Percentiles rank a stretch among this genome's conserved stretches.
Conservation (phyloP, 2,113 vertebrate genomes). For the Eurypyga helias region DNA sequence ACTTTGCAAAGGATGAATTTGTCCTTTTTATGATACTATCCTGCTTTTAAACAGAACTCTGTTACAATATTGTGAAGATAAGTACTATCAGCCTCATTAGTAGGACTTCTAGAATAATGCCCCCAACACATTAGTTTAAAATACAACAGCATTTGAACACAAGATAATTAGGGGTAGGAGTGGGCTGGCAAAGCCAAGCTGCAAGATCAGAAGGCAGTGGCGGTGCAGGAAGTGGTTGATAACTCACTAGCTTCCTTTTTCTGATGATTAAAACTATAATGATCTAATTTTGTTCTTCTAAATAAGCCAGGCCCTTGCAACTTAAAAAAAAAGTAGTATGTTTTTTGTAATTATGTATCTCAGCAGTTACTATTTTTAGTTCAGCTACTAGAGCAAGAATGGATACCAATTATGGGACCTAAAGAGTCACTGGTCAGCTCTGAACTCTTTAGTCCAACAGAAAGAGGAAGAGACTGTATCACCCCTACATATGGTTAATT, state of each 20-base stretch:
- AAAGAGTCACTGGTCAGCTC: background rate
- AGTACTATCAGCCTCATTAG: background rate
- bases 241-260: background rate
- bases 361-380: conserved; percentile 13
- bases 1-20: background rate
- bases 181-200: background rate
- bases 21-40: background rate
- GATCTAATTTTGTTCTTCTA: background rate
- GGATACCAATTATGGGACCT: background rate
- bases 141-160: background rate
- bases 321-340: background rate
- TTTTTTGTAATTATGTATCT: background rate
- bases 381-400: background rate
- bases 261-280: background rate
- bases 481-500: conserved; percentile 24
- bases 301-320: background rate
- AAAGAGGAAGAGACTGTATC: background rate
- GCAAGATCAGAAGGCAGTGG: background rate
- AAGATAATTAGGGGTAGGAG: background rate
- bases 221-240: background rate
- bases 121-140: background rate
- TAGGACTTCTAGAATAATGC: background rate
- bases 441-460: background rate
- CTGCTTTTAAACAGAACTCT: background rate
- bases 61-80: background rate